Conservation (phyloP, 2,113 vertebrate species). For the Serinus canaria region DNA sequence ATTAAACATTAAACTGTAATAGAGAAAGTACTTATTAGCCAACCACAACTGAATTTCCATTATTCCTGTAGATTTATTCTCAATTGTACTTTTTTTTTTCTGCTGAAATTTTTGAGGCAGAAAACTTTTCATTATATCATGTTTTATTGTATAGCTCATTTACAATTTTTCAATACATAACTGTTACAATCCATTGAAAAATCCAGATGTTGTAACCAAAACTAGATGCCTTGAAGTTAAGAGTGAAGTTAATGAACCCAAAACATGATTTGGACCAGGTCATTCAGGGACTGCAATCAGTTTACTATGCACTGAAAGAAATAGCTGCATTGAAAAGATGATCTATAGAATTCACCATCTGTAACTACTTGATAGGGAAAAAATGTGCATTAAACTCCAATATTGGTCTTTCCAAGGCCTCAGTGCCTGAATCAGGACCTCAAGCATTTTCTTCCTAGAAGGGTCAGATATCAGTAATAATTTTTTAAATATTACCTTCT, state of each 20-base stretch:
- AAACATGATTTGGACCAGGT: background rate
- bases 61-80: background rate
- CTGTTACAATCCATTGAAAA: background rate
- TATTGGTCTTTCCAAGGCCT: background rate
- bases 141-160: background rate
- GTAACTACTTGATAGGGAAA: background rate
- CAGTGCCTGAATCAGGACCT: background rate
- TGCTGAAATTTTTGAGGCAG: background rate
- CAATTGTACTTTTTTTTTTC: background rate
- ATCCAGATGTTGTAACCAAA: background rate
- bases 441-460: background rate
- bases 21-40: background rate
- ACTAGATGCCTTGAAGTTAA: background rate
- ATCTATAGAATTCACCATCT: background rate
- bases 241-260: background rate
- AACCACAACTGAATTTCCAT: background rate
- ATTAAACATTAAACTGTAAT: background rate
- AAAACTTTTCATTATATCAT: background rate
- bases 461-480: background rate
- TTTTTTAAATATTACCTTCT: background rate
- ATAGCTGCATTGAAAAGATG: background rate
- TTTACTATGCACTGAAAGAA: background rate
- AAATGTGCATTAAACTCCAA: background rate
- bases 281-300: background rate
- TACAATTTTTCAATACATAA: fast-evolving